Conservation (phyloP, 2,113 vertebrate species). For the Blennius ocellaris region DNA sequence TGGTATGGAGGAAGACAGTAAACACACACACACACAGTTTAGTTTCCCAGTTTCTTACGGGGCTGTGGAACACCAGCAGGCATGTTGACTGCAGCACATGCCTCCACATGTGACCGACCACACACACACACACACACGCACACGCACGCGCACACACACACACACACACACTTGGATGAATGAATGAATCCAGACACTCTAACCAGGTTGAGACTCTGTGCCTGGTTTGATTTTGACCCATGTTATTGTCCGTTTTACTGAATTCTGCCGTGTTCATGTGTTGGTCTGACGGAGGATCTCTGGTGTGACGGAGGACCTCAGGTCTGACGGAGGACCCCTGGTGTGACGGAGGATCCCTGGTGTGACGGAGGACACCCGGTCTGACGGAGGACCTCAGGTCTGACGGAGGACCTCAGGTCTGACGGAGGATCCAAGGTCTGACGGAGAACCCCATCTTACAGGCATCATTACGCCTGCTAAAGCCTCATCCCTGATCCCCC, state of each 20-base stretch:
- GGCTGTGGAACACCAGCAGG: constrained; percentile 63
- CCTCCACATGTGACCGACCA: constrained; percentile 51
- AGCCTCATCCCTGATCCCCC: constrained; percentile 75
- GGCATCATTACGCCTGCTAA: constrained; percentile 82
- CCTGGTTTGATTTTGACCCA: too few species aligned
- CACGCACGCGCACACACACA: neutral
- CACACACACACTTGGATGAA: neutral
- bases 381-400: constrained; percentile 58
- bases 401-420: too few species aligned
- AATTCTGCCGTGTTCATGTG: too few species aligned
- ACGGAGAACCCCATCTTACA: constrained; percentile 77
- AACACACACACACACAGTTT: constrained; percentile 28
- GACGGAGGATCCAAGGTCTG: too few species aligned
- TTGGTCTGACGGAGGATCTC: too few species aligned
- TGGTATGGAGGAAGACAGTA: constrained; percentile 25
- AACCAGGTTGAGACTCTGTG: too few species aligned
- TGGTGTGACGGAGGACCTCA: too few species aligned
- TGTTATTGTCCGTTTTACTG: too few species aligned
- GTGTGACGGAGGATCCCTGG: too few species aligned
- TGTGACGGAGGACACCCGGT: too few species aligned
- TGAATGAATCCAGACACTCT: too few species aligned
- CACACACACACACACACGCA: neutral
- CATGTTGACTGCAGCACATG: constrained; percentile 51
- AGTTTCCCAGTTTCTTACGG: constrained; percentile 55
- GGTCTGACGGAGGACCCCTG: too few species aligned